Conservation (phyloP, 2,797 vertebrate genomes). For the Labeo calbasu region DNA sequence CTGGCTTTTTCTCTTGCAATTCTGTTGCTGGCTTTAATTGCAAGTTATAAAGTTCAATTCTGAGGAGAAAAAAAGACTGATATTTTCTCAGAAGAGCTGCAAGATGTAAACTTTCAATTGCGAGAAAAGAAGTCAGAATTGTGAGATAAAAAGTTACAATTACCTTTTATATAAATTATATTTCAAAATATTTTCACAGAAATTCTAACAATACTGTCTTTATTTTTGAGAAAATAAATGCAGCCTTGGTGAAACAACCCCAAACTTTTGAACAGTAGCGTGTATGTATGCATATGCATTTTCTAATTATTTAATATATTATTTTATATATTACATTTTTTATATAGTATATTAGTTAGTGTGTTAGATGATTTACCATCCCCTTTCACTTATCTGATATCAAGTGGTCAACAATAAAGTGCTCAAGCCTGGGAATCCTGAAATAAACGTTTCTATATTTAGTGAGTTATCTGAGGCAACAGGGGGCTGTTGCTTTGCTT, state of each 20-base stretch:
- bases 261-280: not conserved
- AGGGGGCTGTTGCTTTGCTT: conserved; percentile 42
- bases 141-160: no score
- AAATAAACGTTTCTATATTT: conserved; percentile 44
- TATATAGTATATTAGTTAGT: not conserved
- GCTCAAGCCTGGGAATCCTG: conserved; percentile 14
- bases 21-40: no score
- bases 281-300: not conserved
- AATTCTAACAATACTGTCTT: no score
- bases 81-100: no score
- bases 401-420: conserved; percentile 6
- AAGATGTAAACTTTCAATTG: no score
- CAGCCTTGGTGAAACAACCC: not conserved
- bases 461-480: conserved; percentile 36
- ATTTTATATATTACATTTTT: not conserved
- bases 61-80: no score
- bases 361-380: not conserved
- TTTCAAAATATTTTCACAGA: not conserved
- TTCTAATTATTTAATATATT: not conserved
- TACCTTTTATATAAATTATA: no score
- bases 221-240: not conserved
- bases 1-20: no score
- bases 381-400: not conserved
- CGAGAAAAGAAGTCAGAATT: no score
- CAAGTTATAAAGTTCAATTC: no score